These are phyloP conservation scores for Gasterosteus aculeatus DNA, from an alignment of 2,113 vertebrate species.

Conservation along the genomic window DNA sequence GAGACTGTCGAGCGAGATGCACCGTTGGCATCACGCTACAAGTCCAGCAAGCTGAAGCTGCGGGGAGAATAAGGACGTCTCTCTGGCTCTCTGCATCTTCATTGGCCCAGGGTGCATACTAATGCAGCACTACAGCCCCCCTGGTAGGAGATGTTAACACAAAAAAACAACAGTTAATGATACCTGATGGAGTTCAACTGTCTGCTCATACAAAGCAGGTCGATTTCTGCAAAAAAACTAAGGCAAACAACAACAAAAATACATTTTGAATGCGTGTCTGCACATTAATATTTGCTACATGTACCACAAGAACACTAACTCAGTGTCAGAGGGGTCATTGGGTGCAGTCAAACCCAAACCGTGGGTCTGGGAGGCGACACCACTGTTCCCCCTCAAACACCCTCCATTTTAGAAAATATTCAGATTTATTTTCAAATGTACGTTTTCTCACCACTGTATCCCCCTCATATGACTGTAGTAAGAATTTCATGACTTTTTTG, in stretches of 20 bases:
- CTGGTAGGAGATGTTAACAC: slow-evolving; percentile 16
- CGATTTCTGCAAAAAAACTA: neutral
- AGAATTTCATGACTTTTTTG: too few relatives aligned
- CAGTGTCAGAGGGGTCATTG: slow-evolving; percentile 30
- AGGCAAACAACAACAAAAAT: neutral
- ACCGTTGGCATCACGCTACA: slow-evolving; percentile 5
- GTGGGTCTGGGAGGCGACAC: too few relatives aligned
- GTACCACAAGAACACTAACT: slow-evolving; percentile 1
- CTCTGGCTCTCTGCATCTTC: neutral
- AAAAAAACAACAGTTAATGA: slow-evolving; percentile 21
- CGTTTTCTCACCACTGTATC: too few relatives aligned
- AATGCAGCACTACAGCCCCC: slow-evolving; percentile 13
- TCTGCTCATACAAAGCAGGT: slow-evolving; percentile 25
- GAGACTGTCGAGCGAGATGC: neutral
- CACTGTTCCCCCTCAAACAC: too few relatives aligned
- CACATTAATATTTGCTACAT: slow-evolving; percentile 25
- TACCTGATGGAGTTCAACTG: slow-evolving; percentile 23
- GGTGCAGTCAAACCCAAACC: slow-evolving; percentile 5
- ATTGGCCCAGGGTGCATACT: slow-evolving; percentile 38
- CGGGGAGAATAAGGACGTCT: slow-evolving; percentile 33
- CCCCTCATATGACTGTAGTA: too few relatives aligned
- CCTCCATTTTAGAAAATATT: too few relatives aligned
- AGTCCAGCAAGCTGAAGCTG: slow-evolving; percentile 26
- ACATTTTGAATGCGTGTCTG: slow-evolving; percentile 29
- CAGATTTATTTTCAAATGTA: too few relatives aligned